Conservation (phyloP, 2,888 invertebrate genomes). For the Julus scandinavius region DNA sequence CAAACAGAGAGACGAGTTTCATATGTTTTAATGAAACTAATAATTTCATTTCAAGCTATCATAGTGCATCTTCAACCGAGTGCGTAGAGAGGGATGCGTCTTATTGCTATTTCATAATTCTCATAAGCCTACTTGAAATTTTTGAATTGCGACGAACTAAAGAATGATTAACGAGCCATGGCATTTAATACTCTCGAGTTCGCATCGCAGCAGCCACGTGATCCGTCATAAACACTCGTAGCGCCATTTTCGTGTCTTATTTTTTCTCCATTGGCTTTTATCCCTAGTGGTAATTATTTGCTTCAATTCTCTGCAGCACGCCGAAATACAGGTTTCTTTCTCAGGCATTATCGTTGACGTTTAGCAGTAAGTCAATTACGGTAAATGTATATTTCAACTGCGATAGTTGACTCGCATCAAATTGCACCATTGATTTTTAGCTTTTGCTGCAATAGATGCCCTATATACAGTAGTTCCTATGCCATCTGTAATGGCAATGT, state of each 20-base stretch:
- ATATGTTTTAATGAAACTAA: constrained; percentile 10
- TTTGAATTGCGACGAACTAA: constrained; percentile 24
- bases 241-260: background rate
- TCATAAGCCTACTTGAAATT: constrained; percentile 7
- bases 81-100: background rate
- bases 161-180: constrained; percentile 31
- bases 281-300: constrained; percentile 24
- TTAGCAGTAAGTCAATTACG: constrained; percentile 32
- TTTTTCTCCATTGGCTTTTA: background rate
- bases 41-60: constrained; percentile 20
- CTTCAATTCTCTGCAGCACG: background rate
- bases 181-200: constrained; percentile 41
- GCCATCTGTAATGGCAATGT: background rate
- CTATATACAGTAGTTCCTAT: background rate
- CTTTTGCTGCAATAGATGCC: background rate
- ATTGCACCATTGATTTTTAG: constrained; percentile 27
- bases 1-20: background rate
- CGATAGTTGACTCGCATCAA: background rate
- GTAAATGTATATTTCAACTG: constrained; percentile 44
- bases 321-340: background rate
- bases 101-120: constrained; percentile 21
- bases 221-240: background rate
- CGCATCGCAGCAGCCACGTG: background rate
- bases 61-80: background rate
- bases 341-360: background rate